Base-by-base conservation (phyloP, 2,797 vertebrate species). In the Notolepis coatsorum region DNA sequence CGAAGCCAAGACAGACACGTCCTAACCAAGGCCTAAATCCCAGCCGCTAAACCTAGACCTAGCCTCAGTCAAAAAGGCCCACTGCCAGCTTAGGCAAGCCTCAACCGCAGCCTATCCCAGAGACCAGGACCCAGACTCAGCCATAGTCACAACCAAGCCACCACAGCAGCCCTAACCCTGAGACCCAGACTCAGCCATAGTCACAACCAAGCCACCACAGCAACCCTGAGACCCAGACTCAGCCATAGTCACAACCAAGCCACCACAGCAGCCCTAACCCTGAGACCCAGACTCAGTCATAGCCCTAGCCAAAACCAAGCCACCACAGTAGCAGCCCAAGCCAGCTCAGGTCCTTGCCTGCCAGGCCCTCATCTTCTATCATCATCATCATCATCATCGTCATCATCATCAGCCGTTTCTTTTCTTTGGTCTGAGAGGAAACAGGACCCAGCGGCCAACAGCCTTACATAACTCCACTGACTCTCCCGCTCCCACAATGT, bases 1-100 rank as follows among this genome's bases (percentile, higher is more conserved):
- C 15, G 18, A 60, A 66, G 61, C 80, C 73, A 68, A 78, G 61
- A 72, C 30, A 72, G 58, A 71, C 38, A 60, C 49, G 61, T 30
- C n/a, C 9, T 55, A 6, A 53, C 2, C 1, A 25, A 10, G 20
- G 43, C 37, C 39, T 21, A 37, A 20, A 31, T 30, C 60, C 47
- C 51, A 48, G 3, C 39, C 68, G 8, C 21, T 13, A 35, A 13
- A 55, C n/a, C n/a, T n/a, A n/a, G 46, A 46, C 48, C 30, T 42
- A 49, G 48, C 43, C 27, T 30, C 58, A 57, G 67, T 76, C 51
- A 57, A 20, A 33, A 69, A 68, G 60, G 46, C 8, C 37, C 60
- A 24, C 9, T 20, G 41, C 33, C 38, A 63, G 21, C 21, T 18
- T 15, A 25, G 5, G 21, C 25, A 4, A 18, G 43, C 15, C 24